Base-by-base conservation (phyloP, 1,140 invertebrate genomes). In the Odontomachus brunneus region DNA sequence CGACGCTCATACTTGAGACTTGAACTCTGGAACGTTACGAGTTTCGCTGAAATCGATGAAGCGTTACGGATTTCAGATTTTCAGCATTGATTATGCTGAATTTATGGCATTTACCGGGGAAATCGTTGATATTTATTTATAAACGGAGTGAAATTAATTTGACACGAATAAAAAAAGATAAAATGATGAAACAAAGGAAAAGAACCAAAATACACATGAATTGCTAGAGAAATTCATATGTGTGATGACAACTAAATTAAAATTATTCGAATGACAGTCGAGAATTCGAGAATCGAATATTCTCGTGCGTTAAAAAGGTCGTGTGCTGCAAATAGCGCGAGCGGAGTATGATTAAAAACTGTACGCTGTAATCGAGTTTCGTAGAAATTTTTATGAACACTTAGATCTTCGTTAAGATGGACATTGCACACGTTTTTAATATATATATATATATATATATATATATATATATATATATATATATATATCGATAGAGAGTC, bases 341-440 rank as follows among this genome's bases (percentile, higher is more conserved):
- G 33, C 14, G 7, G 0, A 44, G 38, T 24, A 24, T 55, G 44
- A 76, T 38, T 33, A 78, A 44, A 60, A 19, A 57, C 57, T 38
- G 55, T n/a, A 48, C 0, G 3, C 63, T n/a, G 12, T 24, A 24
- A 5, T 44, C 55, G 26, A 57, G 9, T 59, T 69, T 26, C 15
- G 55, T 67, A 69, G 7, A 69, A 55, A 57, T 26, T 19, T 38
- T 69, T 78, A 57, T 67, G 22, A 67, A 78, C 49, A 55, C 48
- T 38, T 15, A 9, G 26, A 2, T 60, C 0, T 33, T 75, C 19
- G 9, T 60, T 63, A 51, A 33, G 51, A 51, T 51, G 29, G 17
- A n/a, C 11, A n/a, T 44, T 7, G 1, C 44, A 26, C 5, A 75
- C 12, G 63, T 33, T 33, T 51, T 63, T 49, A 14, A 67, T 26